phyloP scores from a whole-genome alignment of 2,113 vertebrate species.

The Tympanuchus pallidicinctus region DNA sequence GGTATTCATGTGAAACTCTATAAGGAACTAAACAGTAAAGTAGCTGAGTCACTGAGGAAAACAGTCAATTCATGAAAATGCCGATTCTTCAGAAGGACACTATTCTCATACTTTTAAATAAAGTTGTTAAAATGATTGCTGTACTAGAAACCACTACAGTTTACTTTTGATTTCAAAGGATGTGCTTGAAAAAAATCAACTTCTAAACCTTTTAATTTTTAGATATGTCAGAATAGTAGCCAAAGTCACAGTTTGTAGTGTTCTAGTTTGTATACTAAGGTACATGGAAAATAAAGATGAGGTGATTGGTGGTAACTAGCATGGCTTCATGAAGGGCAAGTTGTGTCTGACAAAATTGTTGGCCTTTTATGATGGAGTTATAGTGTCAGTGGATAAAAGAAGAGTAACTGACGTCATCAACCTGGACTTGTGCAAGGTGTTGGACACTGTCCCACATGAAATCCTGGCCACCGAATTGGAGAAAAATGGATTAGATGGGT shows the following conservation, averaged over 20 bases:
- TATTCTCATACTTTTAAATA: neutral
- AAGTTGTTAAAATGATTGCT: neutral
- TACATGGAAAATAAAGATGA: too few species aligned
- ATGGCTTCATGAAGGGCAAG: too few species aligned
- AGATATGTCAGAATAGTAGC: neutral
- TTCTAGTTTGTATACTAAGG: neutral
- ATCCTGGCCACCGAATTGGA: too few species aligned
- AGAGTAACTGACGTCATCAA: too few species aligned
- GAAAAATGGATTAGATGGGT: too few species aligned
- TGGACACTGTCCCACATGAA: too few species aligned
- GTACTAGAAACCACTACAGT: neutral
- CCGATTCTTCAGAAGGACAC: neutral
- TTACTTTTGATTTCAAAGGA: neutral
- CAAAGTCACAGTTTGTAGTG: neutral
- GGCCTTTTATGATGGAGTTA: too few species aligned
- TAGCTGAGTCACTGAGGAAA: neutral
- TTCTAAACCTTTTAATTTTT: neutral
- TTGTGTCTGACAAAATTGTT: too few species aligned
- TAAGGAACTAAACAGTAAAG: neutral
- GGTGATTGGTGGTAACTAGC: too few species aligned
- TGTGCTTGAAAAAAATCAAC: neutral
- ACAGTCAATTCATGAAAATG: neutral
- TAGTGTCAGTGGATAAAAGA: too few species aligned
- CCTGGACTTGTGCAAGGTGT: too few species aligned
- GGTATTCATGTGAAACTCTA: neutral